A percentile compares a stretch with the other conserved stretches of the same genome.
These are phyloP conservation scores for Drosophila mayri DNA, from an alignment of 1,140 invertebrate genomes.

Conservation along the genomic window DNA sequence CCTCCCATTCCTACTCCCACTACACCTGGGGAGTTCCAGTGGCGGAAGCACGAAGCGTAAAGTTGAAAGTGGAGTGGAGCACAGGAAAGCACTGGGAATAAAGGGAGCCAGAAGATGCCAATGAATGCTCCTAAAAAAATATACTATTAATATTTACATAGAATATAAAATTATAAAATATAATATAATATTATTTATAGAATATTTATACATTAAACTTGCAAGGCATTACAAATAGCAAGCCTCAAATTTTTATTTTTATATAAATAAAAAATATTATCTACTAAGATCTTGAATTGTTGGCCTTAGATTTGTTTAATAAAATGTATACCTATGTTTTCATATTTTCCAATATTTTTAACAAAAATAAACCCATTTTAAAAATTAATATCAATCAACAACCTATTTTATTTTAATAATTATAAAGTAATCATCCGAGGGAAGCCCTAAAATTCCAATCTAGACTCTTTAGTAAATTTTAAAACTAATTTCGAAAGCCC, in stretches of 20 bases:
- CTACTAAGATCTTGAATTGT: not conserved
- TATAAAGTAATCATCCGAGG: not conserved
- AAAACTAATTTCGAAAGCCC: too few species aligned
- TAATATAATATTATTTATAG: not conserved
- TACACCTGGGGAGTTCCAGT: slow-evolving; percentile 26
- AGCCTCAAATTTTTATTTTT: not conserved
- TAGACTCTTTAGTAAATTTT: too few species aligned
- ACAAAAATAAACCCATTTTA: not conserved
- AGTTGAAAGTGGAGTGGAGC: slow-evolving; percentile 71
- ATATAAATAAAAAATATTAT: too few species aligned
- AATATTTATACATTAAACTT: not conserved
- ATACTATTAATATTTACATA: not conserved
- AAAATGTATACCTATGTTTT: too few species aligned
- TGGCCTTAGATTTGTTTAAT: too few species aligned
- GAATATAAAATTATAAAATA: not conserved
- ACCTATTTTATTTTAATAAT: not conserved
- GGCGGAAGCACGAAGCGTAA: slow-evolving; percentile 57
- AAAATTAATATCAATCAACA: not conserved
- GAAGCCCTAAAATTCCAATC: not conserved
- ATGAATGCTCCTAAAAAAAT: not conserved
- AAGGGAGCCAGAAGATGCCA: not conserved
- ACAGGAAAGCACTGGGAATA: slow-evolving; percentile 2
- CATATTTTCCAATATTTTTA: not conserved
- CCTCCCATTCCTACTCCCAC: slow-evolving; percentile 3
- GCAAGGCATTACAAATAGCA: not conserved